These are phyloP conservation scores for Phoenicopterus ruber DNA, from an alignment of 2,113 vertebrate species.

Conservation along the genomic window DNA sequence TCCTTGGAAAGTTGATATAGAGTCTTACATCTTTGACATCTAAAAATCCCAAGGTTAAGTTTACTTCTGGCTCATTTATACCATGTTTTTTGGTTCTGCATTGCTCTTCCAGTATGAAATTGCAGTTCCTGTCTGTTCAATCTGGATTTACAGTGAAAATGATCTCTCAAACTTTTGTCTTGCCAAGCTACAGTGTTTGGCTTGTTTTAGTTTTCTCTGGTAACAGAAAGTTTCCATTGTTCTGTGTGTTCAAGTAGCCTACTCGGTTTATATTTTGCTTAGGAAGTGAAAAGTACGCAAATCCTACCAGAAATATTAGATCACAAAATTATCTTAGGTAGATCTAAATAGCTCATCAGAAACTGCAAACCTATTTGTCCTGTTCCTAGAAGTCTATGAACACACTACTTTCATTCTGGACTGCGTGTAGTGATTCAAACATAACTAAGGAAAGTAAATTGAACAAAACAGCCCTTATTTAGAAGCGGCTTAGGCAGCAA, in stretches of 20 bases:
- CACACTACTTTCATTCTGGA: not conserved
- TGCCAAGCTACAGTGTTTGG: not conserved
- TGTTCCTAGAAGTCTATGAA: not conserved
- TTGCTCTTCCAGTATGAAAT: not conserved
- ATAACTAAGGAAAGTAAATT: not conserved
- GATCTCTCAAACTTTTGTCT: not conserved
- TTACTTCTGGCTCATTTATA: not conserved
- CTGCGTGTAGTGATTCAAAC: not conserved
- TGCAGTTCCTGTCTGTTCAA: not conserved
- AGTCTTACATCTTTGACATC: not conserved
- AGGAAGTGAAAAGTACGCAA: not conserved
- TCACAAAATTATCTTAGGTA: not conserved
- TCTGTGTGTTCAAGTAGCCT: not conserved
- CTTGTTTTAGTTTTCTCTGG: not conserved
- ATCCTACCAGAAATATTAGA: not conserved
- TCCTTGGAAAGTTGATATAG: not conserved
- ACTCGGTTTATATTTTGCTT: not conserved
- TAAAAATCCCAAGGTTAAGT: not conserved
- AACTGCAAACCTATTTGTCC: not conserved
- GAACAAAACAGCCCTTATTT: not conserved
- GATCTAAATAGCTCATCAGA: not conserved
- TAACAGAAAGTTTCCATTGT: not conserved
- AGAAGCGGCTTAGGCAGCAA: not conserved
- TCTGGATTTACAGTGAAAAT: not conserved
- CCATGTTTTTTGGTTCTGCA: not conserved